Base-by-base conservation (phyloP, 2,888 invertebrate genomes). In the Sesia bembeciformis region DNA sequence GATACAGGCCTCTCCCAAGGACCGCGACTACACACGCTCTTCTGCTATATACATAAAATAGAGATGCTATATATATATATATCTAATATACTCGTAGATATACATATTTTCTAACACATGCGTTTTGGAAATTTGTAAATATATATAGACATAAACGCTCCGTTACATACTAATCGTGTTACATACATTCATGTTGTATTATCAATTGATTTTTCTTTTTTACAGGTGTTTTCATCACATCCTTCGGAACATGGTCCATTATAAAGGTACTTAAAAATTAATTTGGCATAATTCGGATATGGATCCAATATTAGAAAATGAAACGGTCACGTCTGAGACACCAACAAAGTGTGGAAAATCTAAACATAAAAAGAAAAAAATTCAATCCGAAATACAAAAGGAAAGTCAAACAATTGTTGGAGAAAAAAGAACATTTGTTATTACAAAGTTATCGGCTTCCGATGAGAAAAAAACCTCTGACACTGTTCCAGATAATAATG, bases 221-320 rank as follows among this genome's bases (percentile, higher is more conserved):
- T 82, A 53, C 87, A 89, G 88, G 78, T 84, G 78, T 63, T 66
- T 63, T 57, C 60, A 64, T 54, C 56, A 57, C 62, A 65, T 60
- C 65, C 65, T 62, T 63, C 65, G 71, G 76, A 83, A 76, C 75
- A 84, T 84, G 83, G 72, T 75, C 70, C 68, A 67, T 69, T 67
- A 65, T 72, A 77, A 70, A 76, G 74, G 72, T 76, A 74, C 70
- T 71, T 66, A 63, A 60, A 58, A 58, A 66, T 70, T 63, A 60
- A 54, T 66, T 66, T 63, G 71, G 58, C 58, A 23, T 23, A 23
- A 62, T 65, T 69, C 68, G 65, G 72, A 70, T 59, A 89, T 89
- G 89, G 88, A 89, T 78, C 89, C 89, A 62, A 89, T 89, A 66
- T 73, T 89, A 76, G 89, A 89, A 84, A 89, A 88, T 80, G 89